Percentiles rank a stretch among this genome's conserved stretches.
phyloP scores from a whole-genome alignment of 2,113 vertebrate genomes.

The Hippocampus comes region DNA sequence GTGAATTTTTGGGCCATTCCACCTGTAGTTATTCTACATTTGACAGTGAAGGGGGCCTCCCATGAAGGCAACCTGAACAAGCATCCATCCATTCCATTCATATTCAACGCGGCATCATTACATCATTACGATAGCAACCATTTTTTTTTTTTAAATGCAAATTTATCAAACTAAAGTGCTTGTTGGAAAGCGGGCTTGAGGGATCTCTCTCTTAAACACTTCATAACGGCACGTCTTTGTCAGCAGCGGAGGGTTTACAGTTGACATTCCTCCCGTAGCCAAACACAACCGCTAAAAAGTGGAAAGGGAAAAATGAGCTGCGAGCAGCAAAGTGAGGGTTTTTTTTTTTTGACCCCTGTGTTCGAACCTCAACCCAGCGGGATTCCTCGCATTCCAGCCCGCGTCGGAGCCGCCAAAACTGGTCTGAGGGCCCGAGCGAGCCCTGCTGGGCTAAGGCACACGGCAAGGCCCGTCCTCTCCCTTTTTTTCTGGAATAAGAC shows the following conservation, averaged over 20 bases:
- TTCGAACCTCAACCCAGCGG: slow-evolving; percentile 62
- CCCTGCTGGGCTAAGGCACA: slow-evolving; percentile 59
- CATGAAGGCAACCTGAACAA: too few species aligned
- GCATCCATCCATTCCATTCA: too few species aligned
- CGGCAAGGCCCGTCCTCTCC: slow-evolving; percentile 42
- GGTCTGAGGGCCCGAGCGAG: slow-evolving; percentile 58
- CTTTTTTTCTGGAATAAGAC: slow-evolving; percentile 44
- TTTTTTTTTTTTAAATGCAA: too few species aligned
- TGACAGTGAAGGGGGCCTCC: too few species aligned
- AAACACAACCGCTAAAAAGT: slow-evolving; percentile 37
- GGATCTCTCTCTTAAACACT: not conserved
- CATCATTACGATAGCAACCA: too few species aligned
- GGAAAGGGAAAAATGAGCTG: slow-evolving; percentile 45
- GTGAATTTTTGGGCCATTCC: too few species aligned
- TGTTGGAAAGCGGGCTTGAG: not conserved
- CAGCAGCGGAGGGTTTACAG: slow-evolving; percentile 20
- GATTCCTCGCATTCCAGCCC: slow-evolving; percentile 73
- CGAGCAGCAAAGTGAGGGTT: slow-evolving; percentile 54
- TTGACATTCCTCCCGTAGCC: slow-evolving; percentile 43
- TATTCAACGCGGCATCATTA: too few species aligned
- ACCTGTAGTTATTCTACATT: too few species aligned
- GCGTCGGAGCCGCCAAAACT: slow-evolving; percentile 63
- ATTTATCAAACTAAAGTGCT: not conserved
- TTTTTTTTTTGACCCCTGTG: slow-evolving; percentile 56
- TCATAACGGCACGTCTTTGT: slow-evolving; percentile 28